Conservation (phyloP, 2,888 invertebrate species). For the Azorinus chamasolen region DNA sequence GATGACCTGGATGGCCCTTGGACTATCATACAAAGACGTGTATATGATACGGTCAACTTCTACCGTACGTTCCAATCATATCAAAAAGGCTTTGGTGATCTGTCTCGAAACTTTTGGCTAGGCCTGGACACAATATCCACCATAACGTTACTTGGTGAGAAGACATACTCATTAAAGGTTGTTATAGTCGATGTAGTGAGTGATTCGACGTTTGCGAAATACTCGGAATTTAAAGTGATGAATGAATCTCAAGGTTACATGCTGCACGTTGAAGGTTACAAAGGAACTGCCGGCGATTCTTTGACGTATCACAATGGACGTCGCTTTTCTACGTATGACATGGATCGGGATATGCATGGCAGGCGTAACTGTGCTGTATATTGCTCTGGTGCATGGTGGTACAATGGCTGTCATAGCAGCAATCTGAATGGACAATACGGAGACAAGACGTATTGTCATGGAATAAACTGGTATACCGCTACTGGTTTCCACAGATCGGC, state of each 20-base stretch:
- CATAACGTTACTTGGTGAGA: slow-evolving; percentile 9
- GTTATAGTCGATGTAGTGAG: slow-evolving; percentile 21
- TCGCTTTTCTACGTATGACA: slow-evolving; percentile 38
- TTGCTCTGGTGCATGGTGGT: slow-evolving; percentile 51
- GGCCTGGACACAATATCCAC: slow-evolving; percentile 24
- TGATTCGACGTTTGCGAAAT: slow-evolving; percentile 12
- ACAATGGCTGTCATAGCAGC: slow-evolving; percentile 15
- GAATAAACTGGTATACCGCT: no score
- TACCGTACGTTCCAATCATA: slow-evolving; percentile 32
- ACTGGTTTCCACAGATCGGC: no score
- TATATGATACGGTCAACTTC: slow-evolving; percentile 22
- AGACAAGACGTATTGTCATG: no score
- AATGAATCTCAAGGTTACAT: no score
- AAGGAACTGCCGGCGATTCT: slow-evolving; percentile 32
- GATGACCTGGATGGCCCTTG: slow-evolving; percentile 26
- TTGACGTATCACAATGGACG: slow-evolving; percentile 1
- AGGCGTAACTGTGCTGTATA: slow-evolving; percentile 24
- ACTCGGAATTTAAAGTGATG: slow-evolving; percentile 30
- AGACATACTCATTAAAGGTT: slow-evolving; percentile 19
- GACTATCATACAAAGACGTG: slow-evolving; percentile 45
- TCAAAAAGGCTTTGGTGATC: slow-evolving; percentile 38
- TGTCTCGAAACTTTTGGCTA: slow-evolving; percentile 32
- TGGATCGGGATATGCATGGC: slow-evolving; percentile 10
- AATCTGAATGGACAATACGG: slow-evolving; percentile 49
- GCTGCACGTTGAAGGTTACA: slow-evolving; percentile 14